These are phyloP conservation scores for Heliconius erato DNA, from an alignment of 2,888 invertebrate genomes.

Conservation along the genomic window DNA sequence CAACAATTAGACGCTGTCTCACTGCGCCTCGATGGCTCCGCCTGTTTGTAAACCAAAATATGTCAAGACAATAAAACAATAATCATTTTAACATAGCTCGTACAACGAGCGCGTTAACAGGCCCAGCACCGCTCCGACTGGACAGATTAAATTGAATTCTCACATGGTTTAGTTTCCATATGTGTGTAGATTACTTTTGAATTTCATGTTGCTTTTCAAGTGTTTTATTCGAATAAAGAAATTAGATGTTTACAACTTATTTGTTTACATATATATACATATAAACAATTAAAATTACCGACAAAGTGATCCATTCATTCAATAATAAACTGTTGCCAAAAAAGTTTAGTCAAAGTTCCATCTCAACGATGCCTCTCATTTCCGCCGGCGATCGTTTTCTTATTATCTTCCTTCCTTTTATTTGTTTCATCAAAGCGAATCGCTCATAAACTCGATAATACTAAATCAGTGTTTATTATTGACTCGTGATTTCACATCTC, in stretches of 20 bases:
- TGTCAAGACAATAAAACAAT: not conserved
- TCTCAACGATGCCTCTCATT: not conserved
- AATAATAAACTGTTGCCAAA: constrained; percentile 9
- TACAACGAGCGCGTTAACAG: constrained; percentile 16
- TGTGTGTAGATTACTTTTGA: not conserved
- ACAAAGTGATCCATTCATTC: not conserved
- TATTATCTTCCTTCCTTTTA: constrained; percentile 4
- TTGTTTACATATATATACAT: too few relatives aligned
- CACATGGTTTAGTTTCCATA: constrained; percentile 1
- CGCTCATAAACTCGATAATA: not conserved
- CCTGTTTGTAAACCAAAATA: not conserved
- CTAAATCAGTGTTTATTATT: not conserved
- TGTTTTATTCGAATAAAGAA: not conserved
- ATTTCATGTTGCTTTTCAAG: not conserved
- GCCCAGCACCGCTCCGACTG: not conserved
- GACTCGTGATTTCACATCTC: not conserved
- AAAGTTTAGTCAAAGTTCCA: not conserved
- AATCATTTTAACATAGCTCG: not conserved
- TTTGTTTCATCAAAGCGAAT: constrained; percentile 6
- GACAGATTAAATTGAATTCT: constrained; percentile 9
- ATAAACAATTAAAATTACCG: not conserved
- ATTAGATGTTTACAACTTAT: not conserved
- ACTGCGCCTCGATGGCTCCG: not conserved
- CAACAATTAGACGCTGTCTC: not conserved
- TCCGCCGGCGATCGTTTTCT: constrained; percentile 4